A percentile compares a stretch with the other conserved stretches of the same genome.
Conservation (phyloP, 2,888 invertebrate species). For the Dryocosmus kuriphilus region DNA sequence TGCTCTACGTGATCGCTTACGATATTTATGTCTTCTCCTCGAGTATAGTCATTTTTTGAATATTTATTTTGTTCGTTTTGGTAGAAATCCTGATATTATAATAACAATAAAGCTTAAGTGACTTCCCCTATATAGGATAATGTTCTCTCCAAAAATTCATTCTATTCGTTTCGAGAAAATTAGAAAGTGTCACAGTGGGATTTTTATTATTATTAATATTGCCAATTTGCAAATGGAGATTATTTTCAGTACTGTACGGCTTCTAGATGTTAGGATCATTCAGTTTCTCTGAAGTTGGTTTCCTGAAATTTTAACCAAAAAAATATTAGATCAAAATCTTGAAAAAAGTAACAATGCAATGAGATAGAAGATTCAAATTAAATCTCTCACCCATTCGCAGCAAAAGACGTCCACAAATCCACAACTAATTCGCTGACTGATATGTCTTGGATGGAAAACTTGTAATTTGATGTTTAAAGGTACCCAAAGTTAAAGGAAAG, state of each 20-base stretch:
- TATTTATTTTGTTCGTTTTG: no score
- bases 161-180: neutral
- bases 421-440: neutral
- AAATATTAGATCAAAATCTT: no score
- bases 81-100: no score
- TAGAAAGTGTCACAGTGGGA: neutral
- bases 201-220: neutral
- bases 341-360: no score
- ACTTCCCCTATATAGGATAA: no score
- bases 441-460: no score
- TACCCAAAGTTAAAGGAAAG: neutral
- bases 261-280: neutral
- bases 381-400: neutral
- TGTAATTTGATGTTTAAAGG: no score
- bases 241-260: neutral
- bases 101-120: no score
- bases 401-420: constrained; percentile 21
- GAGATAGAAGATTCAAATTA: neutral
- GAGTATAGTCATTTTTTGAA: no score
- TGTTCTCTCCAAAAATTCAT: constrained; percentile 1
- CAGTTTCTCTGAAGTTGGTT: neutral
- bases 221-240: neutral
- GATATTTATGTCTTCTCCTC: no score
- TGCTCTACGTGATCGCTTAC: no score
- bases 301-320: neutral